Base-by-base conservation (phyloP, 2,113 vertebrate genomes). In the Dipodomys ordii region DNA sequence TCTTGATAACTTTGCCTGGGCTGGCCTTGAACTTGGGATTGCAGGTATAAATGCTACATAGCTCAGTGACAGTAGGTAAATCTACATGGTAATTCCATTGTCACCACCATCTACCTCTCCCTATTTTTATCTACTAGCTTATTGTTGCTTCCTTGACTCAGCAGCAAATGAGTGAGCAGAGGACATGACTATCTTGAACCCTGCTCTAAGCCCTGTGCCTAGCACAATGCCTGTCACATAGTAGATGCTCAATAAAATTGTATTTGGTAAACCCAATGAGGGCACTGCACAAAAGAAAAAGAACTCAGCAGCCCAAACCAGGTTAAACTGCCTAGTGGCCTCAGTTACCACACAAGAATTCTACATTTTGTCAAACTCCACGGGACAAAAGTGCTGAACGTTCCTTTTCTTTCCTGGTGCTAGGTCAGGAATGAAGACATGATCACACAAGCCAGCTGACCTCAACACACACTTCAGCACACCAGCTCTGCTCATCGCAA, bases 361-460 rank as follows among this genome's bases (percentile, higher is more conserved):
- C 53, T 62, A 15, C 16, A 9, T 57, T 90, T 62, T 53, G 39
- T 73, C 82, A 82, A 62, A 65, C 39, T 73, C 39, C 6, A 32
- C 32, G 18, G 62, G n/a, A 88, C 44, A 57, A 73, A 87, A n/a
- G n/a, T 1, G 0, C 57, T 12, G 3, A 39, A 23, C 69, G 71
- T 19, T 15, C 32, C 53, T 57, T 57, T 72, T 30, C 90, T 82
- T 46, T 32, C 87, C 87, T 16, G 68, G 64, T 81, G 83, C 78
- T 39, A 96, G 96, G 95, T 93, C 93, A 95, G 72, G 94, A 93
- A 93, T 46, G 71, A 88, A 94, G 97, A 86, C 15, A 44, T 1
- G 85, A 94, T 85, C 92, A 27, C 84, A 90, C 76, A 83, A 57
- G 39, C 92, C 93, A 92, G 92, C 97, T 94, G 96, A 93, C 88